These are phyloP conservation scores for Amblyornis subalaris DNA, from an alignment of 2,113 vertebrate genomes.

Conservation along the genomic window DNA sequence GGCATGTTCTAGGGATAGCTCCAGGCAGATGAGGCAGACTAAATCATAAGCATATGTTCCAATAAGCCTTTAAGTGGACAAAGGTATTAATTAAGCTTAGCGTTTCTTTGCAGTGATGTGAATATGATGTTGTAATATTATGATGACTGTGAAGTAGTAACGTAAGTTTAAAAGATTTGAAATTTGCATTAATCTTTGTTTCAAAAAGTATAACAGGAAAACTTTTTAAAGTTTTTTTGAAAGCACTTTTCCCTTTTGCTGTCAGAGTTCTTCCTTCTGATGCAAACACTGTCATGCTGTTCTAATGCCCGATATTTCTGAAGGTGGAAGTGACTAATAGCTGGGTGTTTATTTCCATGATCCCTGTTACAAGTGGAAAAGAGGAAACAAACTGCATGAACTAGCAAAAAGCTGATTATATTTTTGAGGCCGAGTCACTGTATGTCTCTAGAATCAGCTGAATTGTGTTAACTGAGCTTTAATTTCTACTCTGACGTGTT, in stretches of 20 bases:
- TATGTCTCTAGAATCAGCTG: neutral
- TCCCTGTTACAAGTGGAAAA: neutral
- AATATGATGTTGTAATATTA: neutral
- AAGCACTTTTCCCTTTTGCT: neutral
- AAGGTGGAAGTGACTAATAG: conserved; percentile 55
- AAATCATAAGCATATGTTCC: neutral
- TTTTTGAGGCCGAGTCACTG: neutral
- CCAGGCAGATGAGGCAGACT: neutral
- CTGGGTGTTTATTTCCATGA: conserved; percentile 24
- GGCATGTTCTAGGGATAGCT: neutral
- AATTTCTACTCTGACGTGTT: neutral
- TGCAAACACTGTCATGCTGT: neutral
- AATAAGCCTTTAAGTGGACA: neutral
- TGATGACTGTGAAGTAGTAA: neutral
- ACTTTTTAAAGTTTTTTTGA: neutral
- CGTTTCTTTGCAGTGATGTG: neutral
- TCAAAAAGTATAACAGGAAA: neutral
- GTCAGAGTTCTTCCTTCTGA: neutral
- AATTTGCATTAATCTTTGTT: neutral
- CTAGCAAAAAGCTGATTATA: neutral
- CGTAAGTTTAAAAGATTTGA: neutral
- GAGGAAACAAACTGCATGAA: neutral
- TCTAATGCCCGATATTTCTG: neutral
- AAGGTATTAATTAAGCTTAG: neutral
- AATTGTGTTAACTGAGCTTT: neutral